Evolutionary conservation across 2,888 invertebrate genomes (phyloP), one percentile per base, ranked within the genome.

Genomic region (Fragum whitleyi): DNA sequence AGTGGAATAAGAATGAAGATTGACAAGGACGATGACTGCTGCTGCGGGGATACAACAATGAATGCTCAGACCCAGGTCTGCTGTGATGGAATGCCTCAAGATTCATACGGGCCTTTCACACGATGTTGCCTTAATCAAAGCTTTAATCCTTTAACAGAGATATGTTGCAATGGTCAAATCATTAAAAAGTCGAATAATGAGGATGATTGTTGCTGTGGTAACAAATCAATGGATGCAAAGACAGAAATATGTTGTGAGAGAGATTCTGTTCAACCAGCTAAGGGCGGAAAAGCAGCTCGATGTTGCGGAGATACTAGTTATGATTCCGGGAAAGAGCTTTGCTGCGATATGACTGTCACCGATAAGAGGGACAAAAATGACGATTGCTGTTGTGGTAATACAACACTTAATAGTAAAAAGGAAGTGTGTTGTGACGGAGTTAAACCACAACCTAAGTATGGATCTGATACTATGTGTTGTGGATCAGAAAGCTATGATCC

Each of bases 161-260:
- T 80, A 32, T 80, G 80, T 69, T 80, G 80, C 29, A 32, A 80
- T 23, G 80, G 80, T 9, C 59, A 62, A 29, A 23, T 80, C 29
- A 57, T 76, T 23, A 23, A 26, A 9, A 80, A 80, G 42, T 39
- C 32, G 19, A 51, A 80, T 23, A 42, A 26, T 16, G 29, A 72
- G 26, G 80, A 80, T 29, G 76, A 81, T 39, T 81, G 81, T 61
- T 81, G 81, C 39, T 81, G 81, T 67, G 77, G 71, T 21, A 32
- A 74, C 59, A 42, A 28, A 32, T 36, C 74, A 36, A 74, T 81
- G 55, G 71, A 81, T 47, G 32, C 74, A 26, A 23, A 29, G 29
- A 70, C 55, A 16, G 77, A 81, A 42, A 74, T 81, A 29, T 81
- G 81, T 39, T 81, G 81, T 29, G 59, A 74, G 1, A 77, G 77